Percentiles rank a stretch among this genome's conserved stretches.
Conservation (phyloP, 2,888 invertebrate species). For the Ecliptopera silaceata region DNA sequence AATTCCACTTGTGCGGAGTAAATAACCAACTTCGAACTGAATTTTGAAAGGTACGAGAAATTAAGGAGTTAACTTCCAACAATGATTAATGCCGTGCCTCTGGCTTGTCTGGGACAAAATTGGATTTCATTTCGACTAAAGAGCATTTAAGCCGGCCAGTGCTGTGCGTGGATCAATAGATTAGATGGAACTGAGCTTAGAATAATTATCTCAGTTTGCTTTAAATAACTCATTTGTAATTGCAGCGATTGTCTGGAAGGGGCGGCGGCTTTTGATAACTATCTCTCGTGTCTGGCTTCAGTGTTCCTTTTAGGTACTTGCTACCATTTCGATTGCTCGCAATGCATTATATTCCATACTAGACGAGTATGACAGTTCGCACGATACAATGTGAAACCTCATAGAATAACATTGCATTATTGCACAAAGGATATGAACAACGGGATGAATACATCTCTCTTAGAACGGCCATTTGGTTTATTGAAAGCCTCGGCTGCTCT, state of each 20-base stretch:
- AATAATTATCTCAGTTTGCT: constrained; percentile 54
- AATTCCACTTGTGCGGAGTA: constrained; percentile 51
- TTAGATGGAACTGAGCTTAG: constrained; percentile 61
- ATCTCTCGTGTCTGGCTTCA: constrained; percentile 55
- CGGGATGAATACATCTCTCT: constrained; percentile 62
- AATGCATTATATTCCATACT: constrained; percentile 36
- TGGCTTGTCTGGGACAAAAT: constrained; percentile 36
- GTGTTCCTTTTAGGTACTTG: constrained; percentile 51
- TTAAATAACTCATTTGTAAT: constrained; percentile 70
- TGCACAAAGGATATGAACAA: constrained; percentile 69
- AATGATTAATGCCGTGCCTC: constrained; percentile 41
- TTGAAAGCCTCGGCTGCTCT: constrained; percentile 72
- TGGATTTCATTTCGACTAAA: constrained; percentile 38
- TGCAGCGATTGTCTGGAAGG: constrained; percentile 57
- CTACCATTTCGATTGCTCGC: constrained; percentile 45
- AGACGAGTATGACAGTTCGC: constrained; percentile 33
- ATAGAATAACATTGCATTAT: constrained; percentile 64
- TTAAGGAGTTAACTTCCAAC: constrained; percentile 40
- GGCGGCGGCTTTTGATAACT: constrained; percentile 56
- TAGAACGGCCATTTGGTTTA: constrained; percentile 73
- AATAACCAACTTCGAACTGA: constrained; percentile 43
- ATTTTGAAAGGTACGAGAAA: constrained; percentile 43
- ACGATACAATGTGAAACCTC: constrained; percentile 37
- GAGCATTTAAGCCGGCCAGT: constrained; percentile 45
- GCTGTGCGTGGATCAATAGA: constrained; percentile 59